A percentile compares a stretch with the other conserved stretches of the same genome.
phyloP scores from a whole-genome alignment of 2,888 invertebrate genomes.

The Gryllus longicercus region DNA sequence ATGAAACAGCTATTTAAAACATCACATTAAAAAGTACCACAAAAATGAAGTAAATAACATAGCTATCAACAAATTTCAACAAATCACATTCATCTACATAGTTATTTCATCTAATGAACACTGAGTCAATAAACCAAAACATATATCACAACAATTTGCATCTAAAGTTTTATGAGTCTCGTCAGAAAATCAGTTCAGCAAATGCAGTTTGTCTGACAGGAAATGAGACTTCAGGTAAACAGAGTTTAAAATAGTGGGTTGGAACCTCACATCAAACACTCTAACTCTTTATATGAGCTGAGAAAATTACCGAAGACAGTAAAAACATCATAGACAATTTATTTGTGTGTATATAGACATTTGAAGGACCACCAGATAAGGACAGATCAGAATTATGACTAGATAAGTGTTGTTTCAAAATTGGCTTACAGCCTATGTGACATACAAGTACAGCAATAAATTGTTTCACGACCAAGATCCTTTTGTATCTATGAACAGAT shows the following conservation, averaged over 20 bases:
- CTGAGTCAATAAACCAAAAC: constrained; percentile 6
- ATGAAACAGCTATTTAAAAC: constrained; percentile 11
- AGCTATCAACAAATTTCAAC: background rate
- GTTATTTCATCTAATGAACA: constrained; percentile 17
- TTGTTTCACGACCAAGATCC: constrained; percentile 7
- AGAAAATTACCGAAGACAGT: constrained; percentile 17
- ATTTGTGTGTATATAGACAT: constrained; percentile 17
- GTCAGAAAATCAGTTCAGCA: constrained; percentile 2
- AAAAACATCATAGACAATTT: constrained; percentile 2
- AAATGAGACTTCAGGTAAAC: constrained; percentile 3
- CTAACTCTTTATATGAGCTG: constrained; percentile 17
- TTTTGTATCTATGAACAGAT: constrained; percentile 6
- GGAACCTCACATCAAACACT: constrained; percentile 10
- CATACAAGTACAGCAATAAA: constrained; percentile 17
- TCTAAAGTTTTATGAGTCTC: background rate
- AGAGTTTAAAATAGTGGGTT: constrained; percentile 17
- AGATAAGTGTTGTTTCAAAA: constrained; percentile 17
- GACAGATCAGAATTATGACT: constrained; percentile 17
- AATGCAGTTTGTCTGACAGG: constrained; percentile 17
- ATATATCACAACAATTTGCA: background rate
- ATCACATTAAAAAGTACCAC: background rate
- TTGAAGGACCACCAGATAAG: constrained; percentile 17
- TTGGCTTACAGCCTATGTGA: constrained; percentile 17
- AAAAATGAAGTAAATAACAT: background rate
- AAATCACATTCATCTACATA: constrained; percentile 17